Percentiles rank a stretch among this genome's conserved stretches.
phyloP scores from a whole-genome alignment of 2,888 invertebrate species.

The Perdita meconis region DNA sequence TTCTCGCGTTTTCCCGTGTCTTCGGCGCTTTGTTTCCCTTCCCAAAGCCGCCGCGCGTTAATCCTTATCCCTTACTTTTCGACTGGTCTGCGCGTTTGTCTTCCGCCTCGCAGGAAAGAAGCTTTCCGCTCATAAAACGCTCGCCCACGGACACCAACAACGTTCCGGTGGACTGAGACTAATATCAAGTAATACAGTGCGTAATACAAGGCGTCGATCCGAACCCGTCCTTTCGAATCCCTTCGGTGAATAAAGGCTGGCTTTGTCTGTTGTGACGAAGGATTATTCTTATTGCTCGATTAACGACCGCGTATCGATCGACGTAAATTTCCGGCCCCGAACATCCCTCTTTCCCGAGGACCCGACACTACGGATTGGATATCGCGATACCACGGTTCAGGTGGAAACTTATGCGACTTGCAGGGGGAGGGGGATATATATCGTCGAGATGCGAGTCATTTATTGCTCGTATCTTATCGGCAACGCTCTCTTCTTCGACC shows the following conservation, averaged over 20 bases:
- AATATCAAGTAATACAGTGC: slow-evolving; percentile 65
- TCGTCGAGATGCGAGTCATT: slow-evolving; percentile 55
- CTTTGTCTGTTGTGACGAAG: slow-evolving; percentile 42
- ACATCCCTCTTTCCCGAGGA: slow-evolving; percentile 15
- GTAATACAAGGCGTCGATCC: slow-evolving; percentile 63
- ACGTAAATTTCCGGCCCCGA: slow-evolving; percentile 54
- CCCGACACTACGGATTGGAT: slow-evolving; percentile 13
- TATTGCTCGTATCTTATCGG: slow-evolving; percentile 68
- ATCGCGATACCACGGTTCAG: slow-evolving; percentile 37
- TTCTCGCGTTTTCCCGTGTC: slow-evolving; percentile 56
- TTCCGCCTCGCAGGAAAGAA: slow-evolving; percentile 43
- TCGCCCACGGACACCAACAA: slow-evolving; percentile 65
- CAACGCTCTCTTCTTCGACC: slow-evolving; percentile 41
- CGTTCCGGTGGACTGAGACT: slow-evolving; percentile 20
- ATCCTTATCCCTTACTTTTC: slow-evolving; percentile 30
- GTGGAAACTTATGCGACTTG: slow-evolving; percentile 40
- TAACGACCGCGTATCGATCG: slow-evolving; percentile 57
- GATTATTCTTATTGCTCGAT: slow-evolving; percentile 58
- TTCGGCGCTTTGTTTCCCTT: slow-evolving; percentile 49
- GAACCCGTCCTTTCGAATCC: slow-evolving; percentile 6
- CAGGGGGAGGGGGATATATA: slow-evolving; percentile 38
- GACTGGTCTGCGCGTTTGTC: slow-evolving; percentile 22
- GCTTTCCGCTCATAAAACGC: slow-evolving; percentile 69
- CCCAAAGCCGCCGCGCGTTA: slow-evolving; percentile 37
- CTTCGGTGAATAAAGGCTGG: slow-evolving; percentile 45